Conservation (phyloP, 2,888 invertebrate species). For the Rotaria socialis region DNA sequence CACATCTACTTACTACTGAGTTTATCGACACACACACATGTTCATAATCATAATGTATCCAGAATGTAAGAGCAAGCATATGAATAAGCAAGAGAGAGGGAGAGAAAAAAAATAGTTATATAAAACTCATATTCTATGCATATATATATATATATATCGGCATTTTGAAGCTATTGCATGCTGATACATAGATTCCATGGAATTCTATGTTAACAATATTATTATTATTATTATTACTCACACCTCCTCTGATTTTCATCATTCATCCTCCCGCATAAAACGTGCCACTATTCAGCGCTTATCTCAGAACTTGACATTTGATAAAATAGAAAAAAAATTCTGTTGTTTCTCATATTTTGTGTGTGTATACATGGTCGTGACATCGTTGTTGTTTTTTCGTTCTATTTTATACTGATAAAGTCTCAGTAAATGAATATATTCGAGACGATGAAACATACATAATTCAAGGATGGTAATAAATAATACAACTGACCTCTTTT, state of each 20-base stretch:
- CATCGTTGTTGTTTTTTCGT: neutral
- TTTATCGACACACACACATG: neutral
- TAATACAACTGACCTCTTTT: neutral
- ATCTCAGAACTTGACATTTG: constrained; percentile 18
- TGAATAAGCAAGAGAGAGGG: neutral
- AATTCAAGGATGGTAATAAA: constrained; percentile 8
- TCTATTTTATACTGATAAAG: neutral
- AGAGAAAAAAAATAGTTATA: constrained; percentile 1
- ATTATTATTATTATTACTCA: neutral
- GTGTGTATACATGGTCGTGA: neutral
- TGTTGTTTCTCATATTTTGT: neutral
- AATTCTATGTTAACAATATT: neutral
- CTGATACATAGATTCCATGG: neutral
- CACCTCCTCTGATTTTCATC: neutral
- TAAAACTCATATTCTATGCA: neutral
- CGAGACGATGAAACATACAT: neutral
- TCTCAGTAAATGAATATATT: neutral
- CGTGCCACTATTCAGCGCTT: neutral
- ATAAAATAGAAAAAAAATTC: neutral
- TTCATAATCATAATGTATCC: neutral
- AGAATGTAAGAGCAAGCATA: neutral
- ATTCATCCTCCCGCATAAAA: neutral
- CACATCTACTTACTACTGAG: neutral
- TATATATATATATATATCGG: neutral
- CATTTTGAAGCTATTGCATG: neutral